These are phyloP conservation scores for Tetheella fluctuosa DNA, from an alignment of 2,888 invertebrate genomes.

Conservation along the genomic window DNA sequence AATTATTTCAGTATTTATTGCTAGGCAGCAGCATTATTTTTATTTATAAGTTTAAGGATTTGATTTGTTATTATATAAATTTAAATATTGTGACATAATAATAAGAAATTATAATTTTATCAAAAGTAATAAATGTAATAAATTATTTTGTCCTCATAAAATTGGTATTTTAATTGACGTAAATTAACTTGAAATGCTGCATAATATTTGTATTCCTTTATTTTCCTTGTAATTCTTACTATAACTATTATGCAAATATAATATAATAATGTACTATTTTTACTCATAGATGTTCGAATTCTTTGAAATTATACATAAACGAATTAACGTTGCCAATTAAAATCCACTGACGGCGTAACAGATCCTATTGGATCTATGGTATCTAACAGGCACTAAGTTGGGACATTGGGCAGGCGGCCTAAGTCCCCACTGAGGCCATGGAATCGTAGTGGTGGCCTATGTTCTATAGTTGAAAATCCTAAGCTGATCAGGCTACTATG, in stretches of 20 bases:
- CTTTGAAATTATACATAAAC: no score
- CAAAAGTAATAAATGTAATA: neutral
- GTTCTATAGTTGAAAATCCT: no score
- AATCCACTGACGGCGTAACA: no score
- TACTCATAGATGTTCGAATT: no score
- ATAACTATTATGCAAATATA: neutral
- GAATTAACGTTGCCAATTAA: no score
- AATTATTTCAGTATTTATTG: neutral
- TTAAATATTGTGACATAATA: neutral
- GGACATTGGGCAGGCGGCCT: no score
- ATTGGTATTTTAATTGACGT: constrained; percentile 32
- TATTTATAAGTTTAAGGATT: neutral
- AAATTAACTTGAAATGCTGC: constrained; percentile 26
- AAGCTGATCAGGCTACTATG: no score
- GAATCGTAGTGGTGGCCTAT: no score
- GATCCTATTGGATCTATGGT: no score
- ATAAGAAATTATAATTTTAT: neutral
- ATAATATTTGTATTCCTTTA: constrained; percentile 14
- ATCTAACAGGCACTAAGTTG: no score
- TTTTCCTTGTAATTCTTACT: neutral
- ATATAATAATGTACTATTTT: no score
- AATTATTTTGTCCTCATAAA: neutral
- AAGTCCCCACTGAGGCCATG: no score
- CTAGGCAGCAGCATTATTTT: neutral
- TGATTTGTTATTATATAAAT: neutral